Conservation (phyloP, 2,797 vertebrate species). For the Semotilus atromaculatus region DNA sequence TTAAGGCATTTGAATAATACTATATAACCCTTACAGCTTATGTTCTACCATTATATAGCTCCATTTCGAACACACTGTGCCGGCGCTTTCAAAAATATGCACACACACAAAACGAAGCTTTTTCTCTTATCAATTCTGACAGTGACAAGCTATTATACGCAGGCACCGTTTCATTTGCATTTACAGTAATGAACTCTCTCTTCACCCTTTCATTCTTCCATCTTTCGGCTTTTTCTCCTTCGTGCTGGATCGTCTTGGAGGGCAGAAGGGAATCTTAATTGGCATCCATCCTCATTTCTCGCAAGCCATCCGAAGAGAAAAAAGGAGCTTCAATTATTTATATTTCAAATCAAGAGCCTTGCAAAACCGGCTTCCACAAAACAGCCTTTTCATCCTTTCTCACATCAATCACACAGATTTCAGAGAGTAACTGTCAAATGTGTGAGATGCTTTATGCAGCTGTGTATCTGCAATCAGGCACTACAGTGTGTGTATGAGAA, state of each 20-base stretch:
- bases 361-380: constrained; percentile 69
- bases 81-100: constrained; percentile 4
- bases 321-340: constrained; percentile 76
- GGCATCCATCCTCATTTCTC: constrained; percentile 68
- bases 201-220: constrained; percentile 61
- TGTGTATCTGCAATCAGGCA: constrained; percentile 70
- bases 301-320: constrained; percentile 67
- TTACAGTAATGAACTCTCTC: constrained; percentile 74
- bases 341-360: constrained; percentile 72
- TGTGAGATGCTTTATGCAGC: constrained; percentile 46
- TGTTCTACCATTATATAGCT: constrained; percentile 17
- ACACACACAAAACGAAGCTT: constrained; percentile 56
- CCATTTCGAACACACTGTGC: constrained; percentile 11
- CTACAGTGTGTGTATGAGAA: constrained; percentile 12
- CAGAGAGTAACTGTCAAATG: constrained; percentile 57
- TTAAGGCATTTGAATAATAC: constrained; percentile 28
- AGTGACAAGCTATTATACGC: constrained; percentile 70
- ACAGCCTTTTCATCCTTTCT: constrained; percentile 65
- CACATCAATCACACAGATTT: constrained; percentile 60
- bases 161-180: constrained; percentile 71
- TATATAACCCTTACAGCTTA: constrained; percentile 11
- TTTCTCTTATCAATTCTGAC: constrained; percentile 68
- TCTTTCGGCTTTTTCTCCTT: constrained; percentile 53
- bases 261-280: constrained; percentile 80
- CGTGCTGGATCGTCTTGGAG: constrained; percentile 69